These are phyloP conservation scores for Labroides dimidiatus DNA, from an alignment of 2,797 vertebrate genomes.

Conservation along the genomic window DNA sequence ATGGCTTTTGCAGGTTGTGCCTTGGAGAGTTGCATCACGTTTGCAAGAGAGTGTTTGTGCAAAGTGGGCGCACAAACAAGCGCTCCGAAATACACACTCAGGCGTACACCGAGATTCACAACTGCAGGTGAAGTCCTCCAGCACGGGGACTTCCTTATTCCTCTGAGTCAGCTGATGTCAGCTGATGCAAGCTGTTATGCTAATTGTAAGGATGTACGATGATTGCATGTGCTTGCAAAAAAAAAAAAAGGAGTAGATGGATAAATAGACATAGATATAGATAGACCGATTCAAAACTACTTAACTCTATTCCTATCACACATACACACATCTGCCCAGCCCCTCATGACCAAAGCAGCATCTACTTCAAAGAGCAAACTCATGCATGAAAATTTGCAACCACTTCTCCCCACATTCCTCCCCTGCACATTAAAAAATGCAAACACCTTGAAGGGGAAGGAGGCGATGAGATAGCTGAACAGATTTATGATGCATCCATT, in stretches of 20 bases:
- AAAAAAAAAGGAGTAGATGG: constrained; percentile 3
- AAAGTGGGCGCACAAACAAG: constrained; percentile 71
- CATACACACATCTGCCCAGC: constrained; percentile 19
- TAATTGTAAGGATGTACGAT: constrained; percentile 72
- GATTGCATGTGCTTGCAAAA: constrained; percentile 48
- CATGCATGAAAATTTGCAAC: constrained; percentile 43
- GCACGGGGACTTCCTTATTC: constrained; percentile 80
- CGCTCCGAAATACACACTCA: constrained; percentile 61
- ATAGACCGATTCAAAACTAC: not conserved
- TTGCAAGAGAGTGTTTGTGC: constrained; percentile 83
- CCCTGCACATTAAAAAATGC: constrained; percentile 9
- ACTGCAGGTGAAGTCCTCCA: constrained; percentile 72
- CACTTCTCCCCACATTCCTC: constrained; percentile 13
- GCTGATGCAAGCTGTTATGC: constrained; percentile 83
- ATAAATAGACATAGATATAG: not conserved
- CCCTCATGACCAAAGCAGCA: constrained; percentile 44
- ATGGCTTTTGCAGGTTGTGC: constrained; percentile 69
- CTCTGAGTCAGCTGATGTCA: constrained; percentile 86
- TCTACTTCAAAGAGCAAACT: constrained; percentile 49
- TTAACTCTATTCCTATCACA: constrained; percentile 11
- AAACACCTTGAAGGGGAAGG: not conserved
- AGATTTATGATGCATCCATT: constrained; percentile 18
- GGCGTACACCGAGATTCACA: constrained; percentile 59
- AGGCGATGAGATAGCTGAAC: constrained; percentile 1
- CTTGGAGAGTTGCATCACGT: constrained; percentile 86